Evolutionary conservation across 2,797 vertebrate genomes (phyloP).

Genomic region (Myotis pilosus): DNA sequence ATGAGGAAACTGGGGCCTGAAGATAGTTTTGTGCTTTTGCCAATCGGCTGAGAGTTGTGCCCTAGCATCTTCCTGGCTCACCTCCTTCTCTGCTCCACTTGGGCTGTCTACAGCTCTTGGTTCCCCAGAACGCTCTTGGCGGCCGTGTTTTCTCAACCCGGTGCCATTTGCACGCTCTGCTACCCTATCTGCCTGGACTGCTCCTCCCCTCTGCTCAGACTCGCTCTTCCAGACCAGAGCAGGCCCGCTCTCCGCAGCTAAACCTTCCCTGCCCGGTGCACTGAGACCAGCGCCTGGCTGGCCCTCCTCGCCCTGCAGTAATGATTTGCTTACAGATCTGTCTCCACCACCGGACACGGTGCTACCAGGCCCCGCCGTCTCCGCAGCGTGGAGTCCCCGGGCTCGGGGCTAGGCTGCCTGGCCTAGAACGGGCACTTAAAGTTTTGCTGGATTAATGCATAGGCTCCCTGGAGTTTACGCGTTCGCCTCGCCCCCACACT

Average conservation of each 20-base stretch:
- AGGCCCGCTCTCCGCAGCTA: neutral
- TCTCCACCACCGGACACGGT: neutral
- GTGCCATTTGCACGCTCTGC: neutral
- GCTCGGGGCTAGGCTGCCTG: slow-evolving; percentile 12
- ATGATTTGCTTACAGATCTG: neutral
- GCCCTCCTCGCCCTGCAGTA: neutral
- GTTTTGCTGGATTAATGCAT: slow-evolving; percentile 47
- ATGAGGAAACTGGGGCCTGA: neutral
- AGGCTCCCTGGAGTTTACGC: slow-evolving; percentile 34
- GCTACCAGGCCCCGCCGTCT: neutral
- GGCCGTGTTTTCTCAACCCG: neutral
- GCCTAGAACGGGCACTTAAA: neutral
- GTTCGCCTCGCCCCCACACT: slow-evolving; percentile 7
- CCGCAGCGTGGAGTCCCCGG: neutral
- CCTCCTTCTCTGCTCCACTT: neutral
- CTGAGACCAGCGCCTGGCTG: neutral
- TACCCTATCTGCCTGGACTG: neutral
- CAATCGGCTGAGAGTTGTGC: neutral
- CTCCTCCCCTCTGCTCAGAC: neutral
- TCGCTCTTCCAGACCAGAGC: neutral
- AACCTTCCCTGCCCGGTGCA: neutral
- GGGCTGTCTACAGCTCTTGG: neutral
- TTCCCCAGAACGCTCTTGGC: neutral
- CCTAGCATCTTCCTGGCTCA: neutral
- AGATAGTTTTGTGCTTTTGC: neutral